Evolutionary conservation across 2,797 vertebrate species (phyloP).

Genomic region (Buphagus erythrorhynchus): DNA sequence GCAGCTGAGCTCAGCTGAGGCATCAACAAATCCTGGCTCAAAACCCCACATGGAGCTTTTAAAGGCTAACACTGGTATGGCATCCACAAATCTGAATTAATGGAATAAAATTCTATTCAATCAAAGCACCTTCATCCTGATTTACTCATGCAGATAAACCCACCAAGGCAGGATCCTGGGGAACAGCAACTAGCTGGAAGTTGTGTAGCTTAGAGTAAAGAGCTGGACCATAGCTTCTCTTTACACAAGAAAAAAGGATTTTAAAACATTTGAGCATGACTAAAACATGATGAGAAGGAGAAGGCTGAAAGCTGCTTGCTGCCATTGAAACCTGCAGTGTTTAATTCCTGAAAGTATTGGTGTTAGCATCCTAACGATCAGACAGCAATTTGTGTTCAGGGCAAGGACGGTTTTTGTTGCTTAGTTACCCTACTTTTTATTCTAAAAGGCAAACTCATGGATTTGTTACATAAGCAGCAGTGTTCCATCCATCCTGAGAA

Average conservation of each 20-base stretch:
- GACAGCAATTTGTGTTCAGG: background rate
- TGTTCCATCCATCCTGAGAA: background rate
- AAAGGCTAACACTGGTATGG: too few species aligned
- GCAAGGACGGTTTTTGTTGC: slow-evolving; percentile 32
- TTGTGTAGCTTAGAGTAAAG: background rate
- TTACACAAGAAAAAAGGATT: background rate
- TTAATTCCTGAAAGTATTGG: background rate
- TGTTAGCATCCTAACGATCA: background rate
- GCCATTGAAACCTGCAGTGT: background rate
- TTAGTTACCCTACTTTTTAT: slow-evolving; percentile 26
- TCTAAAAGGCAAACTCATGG: background rate
- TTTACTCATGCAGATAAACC: background rate
- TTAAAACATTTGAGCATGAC: background rate
- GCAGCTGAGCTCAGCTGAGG: background rate
- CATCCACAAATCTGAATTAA: background rate
- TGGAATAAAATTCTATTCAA: background rate
- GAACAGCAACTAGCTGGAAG: background rate
- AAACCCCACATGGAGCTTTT: background rate
- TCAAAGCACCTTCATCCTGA: background rate
- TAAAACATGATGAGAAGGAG: background rate
- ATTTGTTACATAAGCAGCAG: slow-evolving; percentile 44
- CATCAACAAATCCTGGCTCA: background rate
- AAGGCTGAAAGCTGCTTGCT: background rate
- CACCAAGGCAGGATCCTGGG: background rate
- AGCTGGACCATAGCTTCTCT: background rate